Base-by-base conservation (phyloP, 1,140 invertebrate genomes). In the Neodiprion virginianus region DNA sequence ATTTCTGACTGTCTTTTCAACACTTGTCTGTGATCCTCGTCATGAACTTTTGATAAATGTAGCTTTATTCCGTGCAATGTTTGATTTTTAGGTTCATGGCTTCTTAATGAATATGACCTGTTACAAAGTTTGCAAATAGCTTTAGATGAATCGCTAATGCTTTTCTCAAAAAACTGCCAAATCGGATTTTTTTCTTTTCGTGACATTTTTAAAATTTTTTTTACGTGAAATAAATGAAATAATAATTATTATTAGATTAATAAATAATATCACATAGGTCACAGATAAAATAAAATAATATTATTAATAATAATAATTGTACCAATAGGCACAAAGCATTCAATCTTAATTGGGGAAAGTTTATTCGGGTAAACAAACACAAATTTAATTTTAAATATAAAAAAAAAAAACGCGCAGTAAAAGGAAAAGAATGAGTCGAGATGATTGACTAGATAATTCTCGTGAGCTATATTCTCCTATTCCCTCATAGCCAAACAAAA, bases 101-200 rank as follows among this genome's bases (percentile, higher is more conserved):
- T 61, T 12, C 69, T 48, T 48, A 71, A 71, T 5, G 69, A 71
- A 1, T 1, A 71, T 7, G 48, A 11, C 10, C 48, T 71, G 5
- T 71, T 48, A 71, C 69, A 71, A 11, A 47, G 3, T 71, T 71
- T 71, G 48, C 69, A 71, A 7, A 48, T 11, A 48, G 69, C 69
- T 48, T 48, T 71, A 14, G 69, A 28, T 14, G 48, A 1, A 48
- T 48, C 53, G n/a, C 2, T 61, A 61, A 8, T 3, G n/a, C 53
- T 61, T 61, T 8, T 61, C 3, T 61, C 53, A n/a, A 61, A 61
- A n/a, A 12, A 61, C n/a, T 61, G 53, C 53, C 53, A 61, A n/a
- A 61, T 61, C n/a, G 53, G 53, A 7, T 61, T 61, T 61, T 61
- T 61, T 61, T 61, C 53, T 40, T 1, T n/a, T n/a, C 2, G 53